Evolutionary conservation across 2,888 invertebrate species (phyloP).

Genomic region (Neoscelio sp.): DNA sequence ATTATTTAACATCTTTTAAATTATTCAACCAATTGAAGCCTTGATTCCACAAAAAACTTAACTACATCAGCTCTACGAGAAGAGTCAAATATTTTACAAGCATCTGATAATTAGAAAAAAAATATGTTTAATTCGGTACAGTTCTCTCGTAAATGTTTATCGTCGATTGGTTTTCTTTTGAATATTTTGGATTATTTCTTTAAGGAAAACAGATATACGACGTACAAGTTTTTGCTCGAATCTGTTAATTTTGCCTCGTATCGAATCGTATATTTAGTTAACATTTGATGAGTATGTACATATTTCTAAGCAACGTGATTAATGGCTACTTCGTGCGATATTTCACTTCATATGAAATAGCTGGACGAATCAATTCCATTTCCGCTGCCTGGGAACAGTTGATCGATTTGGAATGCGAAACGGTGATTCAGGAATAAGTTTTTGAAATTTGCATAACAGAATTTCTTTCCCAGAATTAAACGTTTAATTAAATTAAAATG

Average conservation of each 20-base stretch:
- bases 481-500: slow-evolving; percentile 24
- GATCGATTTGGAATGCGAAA: slow-evolving; percentile 25
- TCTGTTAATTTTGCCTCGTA: neutral
- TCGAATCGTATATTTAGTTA: neutral
- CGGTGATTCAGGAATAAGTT: slow-evolving; percentile 1
- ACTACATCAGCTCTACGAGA: too few relatives aligned
- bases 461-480: slow-evolving; percentile 11
- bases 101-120: too few relatives aligned
- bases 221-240: too few relatives aligned
- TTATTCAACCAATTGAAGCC: too few relatives aligned
- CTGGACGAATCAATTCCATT: slow-evolving; percentile 26
- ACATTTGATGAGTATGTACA: neutral
- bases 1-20: too few relatives aligned
- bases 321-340: neutral
- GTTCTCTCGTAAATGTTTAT: too few relatives aligned
- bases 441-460: slow-evolving; percentile 21
- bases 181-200: too few relatives aligned
- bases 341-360: slow-evolving; percentile 6
- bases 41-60: too few relatives aligned
- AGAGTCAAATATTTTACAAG: too few relatives aligned
- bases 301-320: neutral
- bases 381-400: slow-evolving; percentile 9
- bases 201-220: too few relatives aligned
- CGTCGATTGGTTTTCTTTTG: too few relatives aligned
- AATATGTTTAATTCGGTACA: too few relatives aligned